Conservation (phyloP, 2,888 invertebrate species). For the Trichogramma dendrolimi region DNA sequence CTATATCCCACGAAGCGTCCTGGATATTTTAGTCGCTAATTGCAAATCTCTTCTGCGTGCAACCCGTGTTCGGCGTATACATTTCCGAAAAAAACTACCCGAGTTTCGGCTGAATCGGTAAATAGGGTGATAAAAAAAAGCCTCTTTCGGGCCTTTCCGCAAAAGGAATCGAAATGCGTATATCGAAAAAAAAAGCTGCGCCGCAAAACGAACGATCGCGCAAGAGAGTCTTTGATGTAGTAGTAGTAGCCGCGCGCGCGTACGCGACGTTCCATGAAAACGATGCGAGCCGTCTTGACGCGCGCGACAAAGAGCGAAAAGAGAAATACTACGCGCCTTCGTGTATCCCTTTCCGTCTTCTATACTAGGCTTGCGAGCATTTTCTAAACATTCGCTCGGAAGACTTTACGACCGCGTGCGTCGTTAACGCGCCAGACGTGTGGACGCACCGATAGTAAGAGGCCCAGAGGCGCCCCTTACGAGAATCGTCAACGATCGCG, state of each 20-base stretch:
- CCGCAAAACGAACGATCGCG: background rate
- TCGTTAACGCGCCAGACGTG: constrained; percentile 28
- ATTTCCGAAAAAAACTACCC: no score
- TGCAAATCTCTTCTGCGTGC: no score
- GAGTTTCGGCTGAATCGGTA: no score
- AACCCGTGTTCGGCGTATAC: no score
- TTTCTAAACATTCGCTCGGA: constrained; percentile 40
- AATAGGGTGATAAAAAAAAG: no score
- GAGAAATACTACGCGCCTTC: constrained; percentile 4
- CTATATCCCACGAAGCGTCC: no score
- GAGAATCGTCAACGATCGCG: background rate
- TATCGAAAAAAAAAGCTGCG: no score
- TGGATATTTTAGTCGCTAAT: no score
- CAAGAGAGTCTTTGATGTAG: constrained; percentile 31
- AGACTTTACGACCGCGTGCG: constrained; percentile 11
- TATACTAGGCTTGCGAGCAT: constrained; percentile 34
- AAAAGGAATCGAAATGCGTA: no score
- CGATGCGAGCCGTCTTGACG: constrained; percentile 27
- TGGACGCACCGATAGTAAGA: constrained; percentile 31
- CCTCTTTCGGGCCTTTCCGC: no score
- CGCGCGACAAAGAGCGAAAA: constrained; percentile 11
- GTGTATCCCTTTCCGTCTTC: constrained; percentile 20
- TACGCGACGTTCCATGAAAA: constrained; percentile 41
- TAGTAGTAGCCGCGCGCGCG: constrained; percentile 39
- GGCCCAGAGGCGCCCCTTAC: background rate